These are phyloP conservation scores for Agrochola lychnidis DNA, from an alignment of 2,888 invertebrate species.

Conservation along the genomic window DNA sequence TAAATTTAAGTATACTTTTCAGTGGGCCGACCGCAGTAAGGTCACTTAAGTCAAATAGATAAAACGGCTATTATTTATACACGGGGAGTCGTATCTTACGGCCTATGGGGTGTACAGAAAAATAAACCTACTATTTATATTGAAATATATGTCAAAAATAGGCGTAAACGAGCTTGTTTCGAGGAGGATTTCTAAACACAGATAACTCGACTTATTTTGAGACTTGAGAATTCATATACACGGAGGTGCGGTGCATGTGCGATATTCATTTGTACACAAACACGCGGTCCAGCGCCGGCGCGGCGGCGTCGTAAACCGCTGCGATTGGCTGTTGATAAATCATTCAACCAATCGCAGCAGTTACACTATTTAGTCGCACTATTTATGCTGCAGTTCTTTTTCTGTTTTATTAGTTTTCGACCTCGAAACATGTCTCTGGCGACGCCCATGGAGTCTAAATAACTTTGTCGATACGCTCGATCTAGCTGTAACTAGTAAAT, in stretches of 20 bases:
- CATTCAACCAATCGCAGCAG: not conserved
- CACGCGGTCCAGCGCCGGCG: too few relatives aligned
- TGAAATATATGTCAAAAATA: not conserved
- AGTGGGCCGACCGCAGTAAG: constrained; percentile 30
- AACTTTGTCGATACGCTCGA: constrained; percentile 9
- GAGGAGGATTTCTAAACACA: constrained; percentile 3
- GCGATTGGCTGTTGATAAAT: not conserved
- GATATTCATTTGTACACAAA: too few relatives aligned
- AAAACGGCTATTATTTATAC: not conserved
- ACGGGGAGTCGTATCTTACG: not conserved
- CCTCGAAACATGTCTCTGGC: constrained; percentile 4
- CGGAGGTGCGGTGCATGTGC: too few relatives aligned
- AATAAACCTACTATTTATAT: not conserved
- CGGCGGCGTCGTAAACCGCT: not conserved
- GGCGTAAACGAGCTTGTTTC: constrained; percentile 5
- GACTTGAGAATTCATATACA: not conserved
- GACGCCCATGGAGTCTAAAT: not conserved
- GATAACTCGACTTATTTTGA: not conserved
- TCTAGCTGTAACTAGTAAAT: not conserved
- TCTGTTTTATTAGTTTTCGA: not conserved
- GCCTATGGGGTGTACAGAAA: constrained; percentile 4
- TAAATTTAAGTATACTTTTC: constrained; percentile 6
- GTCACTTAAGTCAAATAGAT: constrained; percentile 10
- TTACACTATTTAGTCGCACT: too few relatives aligned
- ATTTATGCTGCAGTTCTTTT: not conserved